Evolutionary conservation across 2,888 invertebrate species (phyloP).

Genomic region (Thymelicus acteon): DNA sequence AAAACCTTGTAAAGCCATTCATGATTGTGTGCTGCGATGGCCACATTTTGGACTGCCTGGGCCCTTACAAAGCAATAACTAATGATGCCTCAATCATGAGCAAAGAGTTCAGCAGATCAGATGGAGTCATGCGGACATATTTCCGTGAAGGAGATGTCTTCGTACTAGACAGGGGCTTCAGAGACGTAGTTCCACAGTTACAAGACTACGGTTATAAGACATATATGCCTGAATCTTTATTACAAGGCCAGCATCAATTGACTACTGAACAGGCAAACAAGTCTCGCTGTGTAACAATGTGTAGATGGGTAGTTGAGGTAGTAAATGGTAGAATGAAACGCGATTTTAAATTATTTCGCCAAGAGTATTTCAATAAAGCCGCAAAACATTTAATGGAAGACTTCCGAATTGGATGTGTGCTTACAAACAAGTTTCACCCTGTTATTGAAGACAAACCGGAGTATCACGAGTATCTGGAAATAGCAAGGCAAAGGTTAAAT

Average conservation of each 20-base stretch:
- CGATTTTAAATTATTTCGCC: not conserved
- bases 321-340: not conserved
- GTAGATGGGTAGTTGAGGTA: not conserved
- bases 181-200: too few relatives aligned
- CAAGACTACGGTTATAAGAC: not conserved
- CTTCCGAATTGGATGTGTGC: not conserved
- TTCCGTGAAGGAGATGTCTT: too few relatives aligned
- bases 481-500: too few relatives aligned
- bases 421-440: not conserved
- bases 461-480: not conserved
- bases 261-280: not conserved
- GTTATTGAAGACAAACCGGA: not conserved
- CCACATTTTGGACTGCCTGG: too few relatives aligned
- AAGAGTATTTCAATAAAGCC: not conserved
- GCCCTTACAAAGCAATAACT: too few relatives aligned
- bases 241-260: not conserved
- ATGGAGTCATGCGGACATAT: too few relatives aligned
- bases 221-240: not conserved
- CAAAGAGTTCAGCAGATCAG: too few relatives aligned
- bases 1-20: too few relatives aligned
- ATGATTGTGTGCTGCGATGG: too few relatives aligned
- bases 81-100: too few relatives aligned
- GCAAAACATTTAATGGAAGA: too few relatives aligned
- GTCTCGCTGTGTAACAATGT: not conserved
- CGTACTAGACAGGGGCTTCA: too few relatives aligned